Conservation (phyloP, 2,797 vertebrate species). For the Sphenodon punctatus region DNA sequence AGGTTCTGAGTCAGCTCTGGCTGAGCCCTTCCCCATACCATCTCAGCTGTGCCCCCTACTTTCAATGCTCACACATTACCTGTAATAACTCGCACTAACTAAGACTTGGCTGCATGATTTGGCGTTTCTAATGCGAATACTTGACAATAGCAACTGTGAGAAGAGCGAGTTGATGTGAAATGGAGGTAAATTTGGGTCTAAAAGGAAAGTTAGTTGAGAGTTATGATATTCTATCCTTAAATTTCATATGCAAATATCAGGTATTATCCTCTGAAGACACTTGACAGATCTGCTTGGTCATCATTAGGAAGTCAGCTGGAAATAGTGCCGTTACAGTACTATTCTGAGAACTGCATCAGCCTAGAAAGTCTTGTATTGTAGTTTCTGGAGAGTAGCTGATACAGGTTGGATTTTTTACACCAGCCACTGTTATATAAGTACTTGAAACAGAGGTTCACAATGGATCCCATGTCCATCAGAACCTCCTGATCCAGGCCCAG, state of each 20-base stretch:
- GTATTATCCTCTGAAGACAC: not conserved
- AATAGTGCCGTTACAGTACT: not conserved
- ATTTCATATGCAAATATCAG: not conserved
- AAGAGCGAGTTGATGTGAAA: not conserved
- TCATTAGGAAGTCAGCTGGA: not conserved
- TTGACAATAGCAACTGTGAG: not conserved
- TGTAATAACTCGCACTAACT: too few species aligned
- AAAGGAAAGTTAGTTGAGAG: not conserved
- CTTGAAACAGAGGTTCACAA: too few species aligned
- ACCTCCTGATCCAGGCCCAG: too few species aligned
- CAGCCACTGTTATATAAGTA: not conserved
- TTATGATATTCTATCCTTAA: not conserved
- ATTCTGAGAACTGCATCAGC: not conserved
- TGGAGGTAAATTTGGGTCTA: not conserved
- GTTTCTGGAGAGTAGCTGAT: too few species aligned
- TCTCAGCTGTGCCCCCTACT: too few species aligned
- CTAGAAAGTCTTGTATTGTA: not conserved
- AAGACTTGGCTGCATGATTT: not conserved
- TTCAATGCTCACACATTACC: too few species aligned
- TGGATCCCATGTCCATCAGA: too few species aligned
- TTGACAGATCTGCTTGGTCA: not conserved
- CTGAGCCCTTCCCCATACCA: too few species aligned
- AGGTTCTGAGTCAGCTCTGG: too few species aligned
- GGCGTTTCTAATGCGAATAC: not conserved
- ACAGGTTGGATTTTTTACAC: not conserved